Base-by-base conservation (phyloP, 2,888 invertebrate genomes). In the Ophioninae sp. region DNA sequence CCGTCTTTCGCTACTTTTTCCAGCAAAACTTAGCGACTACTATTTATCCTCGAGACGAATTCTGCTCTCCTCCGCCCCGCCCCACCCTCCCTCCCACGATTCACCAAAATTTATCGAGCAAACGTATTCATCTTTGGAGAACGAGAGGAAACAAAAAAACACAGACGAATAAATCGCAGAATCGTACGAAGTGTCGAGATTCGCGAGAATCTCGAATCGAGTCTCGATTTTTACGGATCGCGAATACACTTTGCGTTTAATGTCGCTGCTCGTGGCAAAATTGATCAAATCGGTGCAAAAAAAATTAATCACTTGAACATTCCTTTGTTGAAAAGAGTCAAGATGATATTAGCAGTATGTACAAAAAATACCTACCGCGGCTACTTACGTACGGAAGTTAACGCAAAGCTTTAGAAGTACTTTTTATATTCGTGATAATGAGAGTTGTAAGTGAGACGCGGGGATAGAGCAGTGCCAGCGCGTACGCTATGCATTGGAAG, bases 301-400 rank as follows among this genome's bases (percentile, higher is more conserved):
- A 89, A 91, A 86, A 90, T 65, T 50, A 79, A 74, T 30, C 30
- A 2, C 30, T 30, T 30, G 3, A 30, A 30, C 30, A 30, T 30
- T 30, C 30, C 30, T 30, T 30, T 30, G 30, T 30, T 30, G 30
- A 79, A 61, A 64, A 65, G 17, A 67, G n/a, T 75, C 79, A 83
- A 67, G 41, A 75, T 85, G 79, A 68, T 80, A 86, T 30, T 87
- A 86, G 85, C 87, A 88, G 84, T 79, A 79, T 79, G 86, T 92
- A 92, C 93, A 93, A 93, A 94, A 93, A 94, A 94, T 94, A 94
- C 94, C 94, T 94, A 94, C 94, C 94, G 94, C 93, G 93, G 93
- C 91, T 94, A 94, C 94, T 94, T 94, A 94, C 94, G 94, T 94
- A 93, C 92, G 91, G 92, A 92, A 92, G 92, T 92, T 93, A 93